phyloP scores from a whole-genome alignment of 2,797 vertebrate species.

The Acrossocheilus fasciatus region DNA sequence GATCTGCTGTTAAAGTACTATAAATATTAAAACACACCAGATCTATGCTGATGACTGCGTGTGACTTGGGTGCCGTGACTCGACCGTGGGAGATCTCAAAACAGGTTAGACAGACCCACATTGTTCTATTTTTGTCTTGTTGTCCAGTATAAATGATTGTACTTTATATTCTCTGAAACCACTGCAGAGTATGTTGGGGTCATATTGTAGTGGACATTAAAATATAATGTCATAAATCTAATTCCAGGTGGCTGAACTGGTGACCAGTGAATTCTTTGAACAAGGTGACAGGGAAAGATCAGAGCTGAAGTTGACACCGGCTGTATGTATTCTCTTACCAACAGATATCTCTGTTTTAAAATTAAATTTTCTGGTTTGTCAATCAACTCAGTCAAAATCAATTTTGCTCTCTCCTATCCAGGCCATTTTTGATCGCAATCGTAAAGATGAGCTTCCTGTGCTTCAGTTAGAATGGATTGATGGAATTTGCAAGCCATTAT shows the following conservation, averaged over 20 bases:
- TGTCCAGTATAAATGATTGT: not conserved
- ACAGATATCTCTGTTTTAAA: not conserved
- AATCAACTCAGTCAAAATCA: not conserved
- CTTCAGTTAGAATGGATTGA: constrained; percentile 81
- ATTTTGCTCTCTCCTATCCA: constrained; percentile 56
- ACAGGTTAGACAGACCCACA: constrained; percentile 71
- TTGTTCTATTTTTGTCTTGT: not conserved
- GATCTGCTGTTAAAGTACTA: not conserved
- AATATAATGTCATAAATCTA: not conserved
- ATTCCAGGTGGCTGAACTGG: constrained; percentile 81
- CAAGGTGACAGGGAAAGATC: constrained; percentile 83
- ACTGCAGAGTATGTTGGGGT: not conserved
- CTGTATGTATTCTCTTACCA: constrained; percentile 68
- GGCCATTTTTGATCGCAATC: constrained; percentile 87
- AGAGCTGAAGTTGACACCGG: constrained; percentile 82
- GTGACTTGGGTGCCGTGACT: constrained; percentile 83
- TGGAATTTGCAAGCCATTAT: constrained; percentile 80
- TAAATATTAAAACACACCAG: constrained; percentile 63
- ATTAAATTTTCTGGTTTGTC: not conserved
- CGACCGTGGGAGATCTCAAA: constrained; percentile 85
- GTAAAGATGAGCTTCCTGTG: constrained; percentile 83
- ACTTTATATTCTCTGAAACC: not conserved
- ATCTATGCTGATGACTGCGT: constrained; percentile 85
- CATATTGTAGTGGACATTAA: not conserved
- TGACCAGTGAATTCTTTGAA: constrained; percentile 86